phyloP scores from a whole-genome alignment of 2,888 invertebrate species.

The Alcis repandata region DNA sequence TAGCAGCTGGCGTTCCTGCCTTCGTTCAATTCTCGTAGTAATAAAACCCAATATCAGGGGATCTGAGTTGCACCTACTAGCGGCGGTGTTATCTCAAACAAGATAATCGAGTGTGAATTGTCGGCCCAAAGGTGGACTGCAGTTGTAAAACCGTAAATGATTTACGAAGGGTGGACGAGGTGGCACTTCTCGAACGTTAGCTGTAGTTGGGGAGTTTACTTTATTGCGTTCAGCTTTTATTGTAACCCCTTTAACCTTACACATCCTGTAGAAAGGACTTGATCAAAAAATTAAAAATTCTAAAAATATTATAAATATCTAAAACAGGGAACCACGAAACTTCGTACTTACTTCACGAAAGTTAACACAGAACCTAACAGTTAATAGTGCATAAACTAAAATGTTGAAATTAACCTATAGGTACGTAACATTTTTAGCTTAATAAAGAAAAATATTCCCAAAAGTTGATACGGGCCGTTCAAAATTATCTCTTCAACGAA shows the following conservation, averaged over 20 bases:
- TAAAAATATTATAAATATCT: too few species aligned
- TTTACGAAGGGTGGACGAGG: conserved; percentile 40
- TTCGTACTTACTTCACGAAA: background rate
- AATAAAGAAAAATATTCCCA: conserved; percentile 1
- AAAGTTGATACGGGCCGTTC: conserved; percentile 20
- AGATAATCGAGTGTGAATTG: conserved; percentile 84
- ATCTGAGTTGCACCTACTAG: conserved; percentile 42
- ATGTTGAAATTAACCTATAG: background rate
- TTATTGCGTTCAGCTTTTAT: background rate
- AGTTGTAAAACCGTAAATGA: conserved; percentile 45
- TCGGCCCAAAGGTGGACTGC: conserved; percentile 65
- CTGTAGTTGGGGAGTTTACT: background rate
- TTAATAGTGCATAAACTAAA: too few species aligned
- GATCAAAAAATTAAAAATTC: too few species aligned
- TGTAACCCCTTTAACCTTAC: background rate
- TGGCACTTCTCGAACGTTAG: conserved; percentile 33
- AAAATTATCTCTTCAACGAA: conserved; percentile 29
- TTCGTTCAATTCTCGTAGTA: conserved; percentile 31
- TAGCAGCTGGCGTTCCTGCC: conserved; percentile 30
- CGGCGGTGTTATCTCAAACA: conserved; percentile 74
- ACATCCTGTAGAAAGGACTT: too few species aligned
- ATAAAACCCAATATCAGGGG: conserved; percentile 30
- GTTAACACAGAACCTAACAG: background rate
- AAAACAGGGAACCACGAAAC: background rate
- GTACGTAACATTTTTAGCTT: background rate